Evolutionary conservation across 2,113 vertebrate species (phyloP).

Genomic region (Chaetura pelagica): DNA sequence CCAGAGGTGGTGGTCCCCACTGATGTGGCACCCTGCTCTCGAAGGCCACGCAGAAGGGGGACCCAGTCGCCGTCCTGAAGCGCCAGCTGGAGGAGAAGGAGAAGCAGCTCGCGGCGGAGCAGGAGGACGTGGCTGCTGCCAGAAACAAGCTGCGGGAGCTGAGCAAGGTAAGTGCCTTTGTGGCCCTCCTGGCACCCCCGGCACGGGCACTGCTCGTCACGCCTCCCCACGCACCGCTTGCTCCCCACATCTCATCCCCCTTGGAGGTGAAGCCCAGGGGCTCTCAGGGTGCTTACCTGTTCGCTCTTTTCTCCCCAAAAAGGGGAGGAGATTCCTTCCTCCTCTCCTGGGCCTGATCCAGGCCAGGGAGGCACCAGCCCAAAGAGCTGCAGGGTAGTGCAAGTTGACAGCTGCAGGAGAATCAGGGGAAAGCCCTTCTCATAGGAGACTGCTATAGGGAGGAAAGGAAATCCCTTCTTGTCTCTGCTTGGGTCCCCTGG

Average conservation of each 20-base stretch:
- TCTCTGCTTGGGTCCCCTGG: neutral
- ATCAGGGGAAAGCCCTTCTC: neutral
- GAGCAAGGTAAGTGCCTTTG: slow-evolving; percentile 78
- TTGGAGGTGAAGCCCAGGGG: neutral
- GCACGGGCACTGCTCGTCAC: fast-evolving
- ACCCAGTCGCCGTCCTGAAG: slow-evolving; percentile 86
- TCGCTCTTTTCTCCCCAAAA: neutral
- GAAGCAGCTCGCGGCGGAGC: slow-evolving; percentile 86
- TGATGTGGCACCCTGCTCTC: neutral
- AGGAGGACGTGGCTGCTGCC: slow-evolving; percentile 83
- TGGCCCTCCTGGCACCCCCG: fast-evolving
- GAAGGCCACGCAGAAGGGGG: slow-evolving; percentile 92
- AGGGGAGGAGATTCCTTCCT: neutral
- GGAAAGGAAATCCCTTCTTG: neutral
- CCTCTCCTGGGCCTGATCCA: neutral
- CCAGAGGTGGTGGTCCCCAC: neutral
- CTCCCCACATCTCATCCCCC: neutral
- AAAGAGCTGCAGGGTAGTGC: fast-evolving
- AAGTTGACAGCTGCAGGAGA: neutral
- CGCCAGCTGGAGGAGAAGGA: slow-evolving; percentile 93
- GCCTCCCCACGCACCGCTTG: neutral
- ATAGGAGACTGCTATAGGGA: neutral
- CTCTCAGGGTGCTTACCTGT: neutral
- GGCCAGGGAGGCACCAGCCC: neutral
- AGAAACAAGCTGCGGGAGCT: slow-evolving; percentile 89